phyloP scores from a whole-genome alignment of 2,113 vertebrate species.

The Triplophysa siluroides region DNA sequence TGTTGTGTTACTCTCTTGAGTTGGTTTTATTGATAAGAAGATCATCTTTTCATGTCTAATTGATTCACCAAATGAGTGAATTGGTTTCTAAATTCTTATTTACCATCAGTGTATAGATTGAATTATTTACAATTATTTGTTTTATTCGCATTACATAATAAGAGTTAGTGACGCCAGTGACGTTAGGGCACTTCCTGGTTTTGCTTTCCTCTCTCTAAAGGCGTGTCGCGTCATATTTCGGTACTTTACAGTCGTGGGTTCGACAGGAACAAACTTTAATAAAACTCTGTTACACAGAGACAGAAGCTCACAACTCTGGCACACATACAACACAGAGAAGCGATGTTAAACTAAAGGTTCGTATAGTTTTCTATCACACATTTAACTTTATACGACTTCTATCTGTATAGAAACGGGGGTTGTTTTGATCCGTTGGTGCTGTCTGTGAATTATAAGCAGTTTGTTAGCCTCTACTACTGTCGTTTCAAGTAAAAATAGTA shows the following conservation, averaged over 20 bases:
- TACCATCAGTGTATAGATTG: too few species aligned
- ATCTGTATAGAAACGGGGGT: neutral
- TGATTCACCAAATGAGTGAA: too few species aligned
- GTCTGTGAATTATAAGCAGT: neutral
- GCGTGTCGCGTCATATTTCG: neutral
- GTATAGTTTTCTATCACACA: neutral
- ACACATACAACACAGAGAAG: neutral
- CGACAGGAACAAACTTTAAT: neutral
- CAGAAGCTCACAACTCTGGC: neutral
- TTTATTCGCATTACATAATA: too few species aligned
- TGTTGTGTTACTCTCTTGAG: too few species aligned
- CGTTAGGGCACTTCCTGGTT: conserved; percentile 5
- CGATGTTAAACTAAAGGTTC: neutral
- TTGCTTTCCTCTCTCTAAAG: neutral
- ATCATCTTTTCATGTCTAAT: too few species aligned
- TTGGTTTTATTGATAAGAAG: too few species aligned
- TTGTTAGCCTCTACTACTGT: neutral
- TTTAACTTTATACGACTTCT: neutral
- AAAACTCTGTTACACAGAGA: neutral
- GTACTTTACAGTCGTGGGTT: neutral
- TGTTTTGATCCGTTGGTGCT: neutral
- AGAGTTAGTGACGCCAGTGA: neutral
- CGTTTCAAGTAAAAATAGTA: neutral
- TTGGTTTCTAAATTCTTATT: too few species aligned
- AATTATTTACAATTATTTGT: too few species aligned